These are phyloP conservation scores for Melikaiella ostensackeni DNA, from an alignment of 2,888 invertebrate species.

Conservation along the genomic window DNA sequence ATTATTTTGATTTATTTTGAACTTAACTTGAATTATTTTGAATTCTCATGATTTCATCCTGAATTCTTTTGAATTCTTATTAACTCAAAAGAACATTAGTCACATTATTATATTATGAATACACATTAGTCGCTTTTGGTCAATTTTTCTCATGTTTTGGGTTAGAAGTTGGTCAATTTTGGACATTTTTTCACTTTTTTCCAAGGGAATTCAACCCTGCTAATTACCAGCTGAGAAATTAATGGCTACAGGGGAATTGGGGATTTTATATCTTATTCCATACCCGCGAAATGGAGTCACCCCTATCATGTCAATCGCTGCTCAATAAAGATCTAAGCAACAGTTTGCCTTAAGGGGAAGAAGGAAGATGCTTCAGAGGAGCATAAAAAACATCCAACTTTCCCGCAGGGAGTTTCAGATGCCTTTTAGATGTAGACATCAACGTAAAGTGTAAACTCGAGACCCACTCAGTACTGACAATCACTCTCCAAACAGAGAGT, in stretches of 20 bases:
- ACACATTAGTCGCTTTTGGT: no score
- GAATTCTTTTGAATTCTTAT: no score
- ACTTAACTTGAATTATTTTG: no score
- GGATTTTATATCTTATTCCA: conserved; percentile 62
- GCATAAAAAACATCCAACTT: conserved; percentile 62
- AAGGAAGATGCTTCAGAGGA: conserved; percentile 56
- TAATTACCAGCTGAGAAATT: background rate
- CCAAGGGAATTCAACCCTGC: no score
- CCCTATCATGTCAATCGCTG: conserved; percentile 59
- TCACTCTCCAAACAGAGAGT: background rate
- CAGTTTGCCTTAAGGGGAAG: conserved; percentile 62
- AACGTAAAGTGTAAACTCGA: conserved; percentile 43
- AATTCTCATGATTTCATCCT: no score
- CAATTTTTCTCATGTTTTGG: no score
- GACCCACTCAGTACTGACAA: conserved; percentile 43
- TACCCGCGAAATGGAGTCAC: conserved; percentile 50
- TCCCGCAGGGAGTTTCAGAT: conserved; percentile 47
- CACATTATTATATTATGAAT: no score
- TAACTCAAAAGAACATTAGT: no score
- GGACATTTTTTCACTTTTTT: no score
- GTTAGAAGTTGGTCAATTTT: no score
- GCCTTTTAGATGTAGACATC: conserved; percentile 30
- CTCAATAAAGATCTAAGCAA: conserved; percentile 72
- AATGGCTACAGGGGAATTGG: background rate
- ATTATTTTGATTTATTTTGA: no score